phyloP scores from a whole-genome alignment of 2,888 invertebrate species.

The Imbricaverruca yamaguchii region DNA sequence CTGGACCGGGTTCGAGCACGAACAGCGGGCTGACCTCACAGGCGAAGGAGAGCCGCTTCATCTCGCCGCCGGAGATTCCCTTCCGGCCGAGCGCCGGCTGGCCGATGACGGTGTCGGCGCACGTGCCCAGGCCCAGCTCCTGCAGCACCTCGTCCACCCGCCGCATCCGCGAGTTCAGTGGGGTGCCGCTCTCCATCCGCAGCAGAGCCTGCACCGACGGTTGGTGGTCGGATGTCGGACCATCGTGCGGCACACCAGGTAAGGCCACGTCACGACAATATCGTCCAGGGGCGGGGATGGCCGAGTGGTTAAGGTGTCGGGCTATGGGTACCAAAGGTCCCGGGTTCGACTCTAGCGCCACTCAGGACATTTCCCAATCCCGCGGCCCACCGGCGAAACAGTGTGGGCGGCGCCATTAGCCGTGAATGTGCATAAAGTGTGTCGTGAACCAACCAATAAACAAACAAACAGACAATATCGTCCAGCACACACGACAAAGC shows the following conservation, averaged over 20 bases:
- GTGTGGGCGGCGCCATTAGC: no score
- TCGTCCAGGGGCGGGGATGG: no score
- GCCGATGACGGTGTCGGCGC: slow-evolving; percentile 47
- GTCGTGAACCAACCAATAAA: no score
- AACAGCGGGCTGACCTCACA: slow-evolving; percentile 41
- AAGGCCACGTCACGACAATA: neutral
- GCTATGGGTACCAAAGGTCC: no score
- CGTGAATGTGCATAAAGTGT: no score
- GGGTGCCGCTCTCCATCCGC: slow-evolving; percentile 36
- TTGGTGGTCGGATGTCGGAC: neutral
- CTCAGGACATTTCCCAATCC: no score
- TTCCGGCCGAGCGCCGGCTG: slow-evolving; percentile 41
- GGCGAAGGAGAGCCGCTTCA: slow-evolving; percentile 48
- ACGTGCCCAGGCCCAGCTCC: slow-evolving; percentile 45
- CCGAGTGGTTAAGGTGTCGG: no score
- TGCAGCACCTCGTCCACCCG: slow-evolving; percentile 38
- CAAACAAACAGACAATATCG: no score
- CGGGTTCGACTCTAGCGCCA: no score
- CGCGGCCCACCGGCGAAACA: no score
- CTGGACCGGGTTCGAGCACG: no score
- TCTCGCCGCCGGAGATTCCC: slow-evolving; percentile 50
- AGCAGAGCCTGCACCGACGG: slow-evolving; percentile 34
- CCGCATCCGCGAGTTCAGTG: slow-evolving; percentile 35
- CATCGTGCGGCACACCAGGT: neutral
- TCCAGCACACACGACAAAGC: no score